phyloP scores from a whole-genome alignment of 2,113 vertebrate species.

The Thalassarche chlororhynchos region DNA sequence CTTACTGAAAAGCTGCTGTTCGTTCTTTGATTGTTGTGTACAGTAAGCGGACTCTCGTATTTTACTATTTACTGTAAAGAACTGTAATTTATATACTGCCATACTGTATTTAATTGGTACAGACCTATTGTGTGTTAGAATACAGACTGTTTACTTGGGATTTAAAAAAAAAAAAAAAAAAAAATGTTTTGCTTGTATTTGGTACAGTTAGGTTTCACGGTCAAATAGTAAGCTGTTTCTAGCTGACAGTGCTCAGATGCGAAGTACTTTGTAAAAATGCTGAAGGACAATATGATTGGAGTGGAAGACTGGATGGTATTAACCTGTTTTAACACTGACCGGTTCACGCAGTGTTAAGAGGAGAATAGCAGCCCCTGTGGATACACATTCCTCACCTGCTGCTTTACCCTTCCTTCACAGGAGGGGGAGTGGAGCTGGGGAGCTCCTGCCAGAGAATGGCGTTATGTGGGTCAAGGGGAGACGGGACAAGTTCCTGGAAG shows the following conservation, averaged over 20 bases:
- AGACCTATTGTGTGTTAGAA: slow-evolving; percentile 89
- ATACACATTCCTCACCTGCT: not conserved
- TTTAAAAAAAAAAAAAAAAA: slow-evolving; percentile 43
- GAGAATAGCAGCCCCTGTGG: not conserved
- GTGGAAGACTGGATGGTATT: not conserved
- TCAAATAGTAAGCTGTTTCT: not conserved
- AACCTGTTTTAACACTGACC: not conserved
- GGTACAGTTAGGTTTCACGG: not conserved
- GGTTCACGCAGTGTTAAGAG: not conserved
- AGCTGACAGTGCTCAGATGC: not conserved
- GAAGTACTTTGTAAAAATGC: not conserved
- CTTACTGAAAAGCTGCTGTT: slow-evolving; percentile 94
- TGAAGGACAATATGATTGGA: not conserved
- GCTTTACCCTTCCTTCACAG: not conserved
- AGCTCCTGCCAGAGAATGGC: not conserved
- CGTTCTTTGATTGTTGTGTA: slow-evolving; percentile 86
- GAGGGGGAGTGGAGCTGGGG: not conserved
- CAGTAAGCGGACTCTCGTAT: slow-evolving; percentile 87
- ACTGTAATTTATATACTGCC: slow-evolving; percentile 95
- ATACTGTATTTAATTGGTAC: slow-evolving; percentile 92
- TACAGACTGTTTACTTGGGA: slow-evolving; percentile 87
- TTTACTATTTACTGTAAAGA: slow-evolving; percentile 93
- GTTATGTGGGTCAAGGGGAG: not conserved
- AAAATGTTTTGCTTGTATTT: slow-evolving; percentile 42
- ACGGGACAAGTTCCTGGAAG: not conserved